Evolutionary conservation across 1,140 invertebrate genomes (phyloP).

Genomic region (Chironomus striatipennis): DNA sequence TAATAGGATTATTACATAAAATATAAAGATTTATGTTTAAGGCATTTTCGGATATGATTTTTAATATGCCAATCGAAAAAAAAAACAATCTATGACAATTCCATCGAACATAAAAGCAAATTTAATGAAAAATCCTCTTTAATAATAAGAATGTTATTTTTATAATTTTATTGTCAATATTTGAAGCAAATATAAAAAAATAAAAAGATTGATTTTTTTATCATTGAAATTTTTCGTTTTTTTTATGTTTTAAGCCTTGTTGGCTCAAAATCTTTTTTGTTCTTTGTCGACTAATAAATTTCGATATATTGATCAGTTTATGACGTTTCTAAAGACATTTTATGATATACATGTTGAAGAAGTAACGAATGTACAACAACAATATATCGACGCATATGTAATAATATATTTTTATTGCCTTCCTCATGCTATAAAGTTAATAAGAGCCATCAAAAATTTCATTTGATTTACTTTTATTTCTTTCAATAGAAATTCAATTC

Average conservation of each 20-base stretch:
- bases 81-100: too few species aligned
- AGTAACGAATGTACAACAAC: too few species aligned
- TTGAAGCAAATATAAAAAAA: neutral
- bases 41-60: too few species aligned
- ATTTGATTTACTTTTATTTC: neutral
- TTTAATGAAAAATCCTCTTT: too few species aligned
- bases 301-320: neutral
- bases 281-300: neutral
- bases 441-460: neutral
- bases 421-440: neutral
- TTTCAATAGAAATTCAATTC: too few species aligned
- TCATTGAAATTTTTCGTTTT: neutral
- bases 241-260: neutral
- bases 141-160: too few species aligned
- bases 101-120: too few species aligned
- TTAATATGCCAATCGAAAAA: too few species aligned
- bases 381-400: neutral
- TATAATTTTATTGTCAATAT: too few species aligned
- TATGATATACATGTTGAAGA: too few species aligned
- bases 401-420: neutral
- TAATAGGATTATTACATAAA: too few species aligned
- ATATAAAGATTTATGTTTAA: too few species aligned
- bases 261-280: neutral
- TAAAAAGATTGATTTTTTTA: neutral
- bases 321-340: neutral